Evolutionary conservation across 2,797 vertebrate species (phyloP).

Genomic region (Gallirallus australis): DNA sequence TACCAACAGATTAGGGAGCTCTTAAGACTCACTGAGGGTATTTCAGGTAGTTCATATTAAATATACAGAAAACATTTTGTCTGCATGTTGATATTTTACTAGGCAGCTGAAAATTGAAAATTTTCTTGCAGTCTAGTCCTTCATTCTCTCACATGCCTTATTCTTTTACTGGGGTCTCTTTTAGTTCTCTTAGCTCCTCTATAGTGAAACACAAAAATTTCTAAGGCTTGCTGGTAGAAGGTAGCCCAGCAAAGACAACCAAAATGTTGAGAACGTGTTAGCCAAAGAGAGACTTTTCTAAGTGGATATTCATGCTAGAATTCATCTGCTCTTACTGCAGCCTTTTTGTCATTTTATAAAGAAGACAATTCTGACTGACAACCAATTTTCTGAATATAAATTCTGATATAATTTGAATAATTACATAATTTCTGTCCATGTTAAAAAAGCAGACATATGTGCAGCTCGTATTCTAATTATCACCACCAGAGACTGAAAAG

Average conservation of each 20-base stretch:
- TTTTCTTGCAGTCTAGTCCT: background rate
- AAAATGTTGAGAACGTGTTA: slow-evolving; percentile 12
- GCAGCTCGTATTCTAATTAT: slow-evolving; percentile 66
- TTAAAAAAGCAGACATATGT: slow-evolving; percentile 68
- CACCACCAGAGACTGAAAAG: slow-evolving; percentile 63
- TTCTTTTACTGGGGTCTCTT: background rate
- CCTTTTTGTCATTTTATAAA: slow-evolving; percentile 57
- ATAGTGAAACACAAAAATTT: background rate
- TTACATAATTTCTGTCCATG: slow-evolving; percentile 71
- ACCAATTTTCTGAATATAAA: slow-evolving; percentile 67
- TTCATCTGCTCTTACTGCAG: slow-evolving; percentile 51
- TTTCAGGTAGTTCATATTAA: background rate
- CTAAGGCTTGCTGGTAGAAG: background rate
- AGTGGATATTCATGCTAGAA: slow-evolving; percentile 42
- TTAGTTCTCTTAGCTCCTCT: background rate
- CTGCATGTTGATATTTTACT: background rate
- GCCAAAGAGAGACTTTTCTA: background rate
- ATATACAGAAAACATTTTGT: background rate
- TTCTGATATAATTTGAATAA: slow-evolving; percentile 73
- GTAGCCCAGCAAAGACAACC: background rate
- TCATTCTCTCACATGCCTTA: background rate
- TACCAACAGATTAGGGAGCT: background rate
- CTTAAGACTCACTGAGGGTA: background rate
- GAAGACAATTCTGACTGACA: slow-evolving; percentile 67
- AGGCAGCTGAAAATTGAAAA: background rate